phyloP scores from a whole-genome alignment of 2,797 vertebrate species.

The Lutjanus argentimaculatus region DNA sequence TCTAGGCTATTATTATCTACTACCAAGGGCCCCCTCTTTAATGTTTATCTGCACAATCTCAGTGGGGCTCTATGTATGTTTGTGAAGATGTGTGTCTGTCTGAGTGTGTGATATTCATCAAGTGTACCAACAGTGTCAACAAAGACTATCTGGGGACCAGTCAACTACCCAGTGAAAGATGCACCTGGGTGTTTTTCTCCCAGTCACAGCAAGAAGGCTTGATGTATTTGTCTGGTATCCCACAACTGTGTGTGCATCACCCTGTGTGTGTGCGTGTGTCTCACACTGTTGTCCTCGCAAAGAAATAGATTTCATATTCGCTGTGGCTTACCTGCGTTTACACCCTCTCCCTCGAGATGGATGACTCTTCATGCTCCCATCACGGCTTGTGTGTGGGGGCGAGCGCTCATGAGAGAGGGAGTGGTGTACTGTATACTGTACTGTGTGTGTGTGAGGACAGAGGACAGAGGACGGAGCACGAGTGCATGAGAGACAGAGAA shows the following conservation, averaged over 20 bases:
- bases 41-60: slow-evolving; percentile 45
- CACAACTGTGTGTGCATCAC: slow-evolving; percentile 25
- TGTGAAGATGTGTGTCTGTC: slow-evolving; percentile 31
- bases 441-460: background rate
- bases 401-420: slow-evolving; percentile 1
- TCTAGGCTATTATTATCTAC: slow-evolving; percentile 35
- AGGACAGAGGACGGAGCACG: background rate
- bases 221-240: slow-evolving; percentile 49
- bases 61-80: slow-evolving; percentile 33
- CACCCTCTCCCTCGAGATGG: slow-evolving; percentile 21
- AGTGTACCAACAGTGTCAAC: slow-evolving; percentile 51
- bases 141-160: slow-evolving; percentile 53
- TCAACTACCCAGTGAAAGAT: slow-evolving; percentile 48
- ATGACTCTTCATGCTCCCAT: slow-evolving; percentile 37
- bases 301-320: slow-evolving; percentile 39
- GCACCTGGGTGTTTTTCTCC: slow-evolving; percentile 35
- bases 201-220: slow-evolving; percentile 28
- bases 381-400: background rate
- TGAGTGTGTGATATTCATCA: slow-evolving; percentile 34
- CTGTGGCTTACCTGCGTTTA: slow-evolving; percentile 45
- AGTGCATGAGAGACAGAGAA: slow-evolving; percentile 12
- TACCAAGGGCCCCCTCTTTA: slow-evolving; percentile 22
- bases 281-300: slow-evolving; percentile 15
- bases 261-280: slow-evolving; percentile 28
- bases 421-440: background rate